Evolutionary conservation across 2,888 invertebrate species (phyloP), one percentile per base, ranked within the genome.

Genomic region (Mesorhabditis spiculigera): DNA sequence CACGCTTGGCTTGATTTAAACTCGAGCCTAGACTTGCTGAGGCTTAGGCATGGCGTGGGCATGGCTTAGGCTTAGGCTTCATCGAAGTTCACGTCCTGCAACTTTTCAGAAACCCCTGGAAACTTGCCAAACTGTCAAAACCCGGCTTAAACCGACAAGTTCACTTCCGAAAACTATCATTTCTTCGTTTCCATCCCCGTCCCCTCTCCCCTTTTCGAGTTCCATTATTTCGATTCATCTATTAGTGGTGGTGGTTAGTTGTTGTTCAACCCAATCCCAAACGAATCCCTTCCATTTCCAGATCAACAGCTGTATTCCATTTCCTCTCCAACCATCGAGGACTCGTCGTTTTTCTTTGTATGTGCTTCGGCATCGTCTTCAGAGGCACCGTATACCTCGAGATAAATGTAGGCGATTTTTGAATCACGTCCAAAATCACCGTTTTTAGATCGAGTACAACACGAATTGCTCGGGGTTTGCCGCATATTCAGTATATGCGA

Each of bases 361-460:
- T 83, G 65, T n/a, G 80, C 8, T 73, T 70, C 5, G 78, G 78
- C 10, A 66, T 78, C 41, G 66, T 83, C 28, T 77, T 83, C 43
- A 68, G 83, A 65, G 83, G 83, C 68, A 82, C 80, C 0, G 79
- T 83, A 5, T 78, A 79, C 68, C 81, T 83, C 68, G 83, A 83
- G 71, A 75, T 80, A 61, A 77, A 77, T 68, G 82, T 80, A 58
- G 28, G 74, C 43, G 4, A 44, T 64, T 45, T 28, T 10, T 10
- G 58, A 50, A 3, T 50, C 10, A n/a, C n/a, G 1, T 10, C 1
- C 3, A 50, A 50, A 50, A n/a, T n/a, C n/a, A n/a, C n/a, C n/a
- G 8, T 50, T 45, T 73, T 67, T 45, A 80, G 79, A 78, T 82
- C 3, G 71, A 76, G 13, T 63, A 71, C 16, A 64, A 74, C 43